phyloP scores from a whole-genome alignment of 2,113 vertebrate species.

The Proteles cristata region DNA sequence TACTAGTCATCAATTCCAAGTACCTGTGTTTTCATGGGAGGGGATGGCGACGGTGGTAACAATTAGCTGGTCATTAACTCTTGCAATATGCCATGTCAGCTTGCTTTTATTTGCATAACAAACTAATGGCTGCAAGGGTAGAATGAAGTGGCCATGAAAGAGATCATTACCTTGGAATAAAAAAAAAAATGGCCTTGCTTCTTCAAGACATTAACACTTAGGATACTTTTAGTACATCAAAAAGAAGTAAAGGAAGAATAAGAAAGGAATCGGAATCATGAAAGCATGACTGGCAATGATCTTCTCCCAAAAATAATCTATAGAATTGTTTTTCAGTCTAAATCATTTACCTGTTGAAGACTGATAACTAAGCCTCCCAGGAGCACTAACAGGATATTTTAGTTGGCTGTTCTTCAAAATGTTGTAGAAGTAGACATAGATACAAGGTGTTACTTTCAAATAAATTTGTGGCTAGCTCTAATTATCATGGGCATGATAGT shows the following conservation, averaged over 20 bases:
- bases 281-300: background rate
- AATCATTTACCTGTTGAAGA: background rate
- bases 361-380: background rate
- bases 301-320: background rate
- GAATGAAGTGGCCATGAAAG: background rate
- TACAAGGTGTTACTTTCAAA: background rate
- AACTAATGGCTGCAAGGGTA: background rate
- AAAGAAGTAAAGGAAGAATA: background rate
- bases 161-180: background rate
- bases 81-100: background rate
- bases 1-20: background rate
- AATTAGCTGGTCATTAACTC: conserved; percentile 30
- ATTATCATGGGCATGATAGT: background rate
- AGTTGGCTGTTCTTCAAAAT: background rate
- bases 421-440: background rate
- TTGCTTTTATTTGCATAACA: background rate
- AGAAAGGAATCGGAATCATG: background rate
- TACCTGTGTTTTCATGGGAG: conserved; percentile 3
- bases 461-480: background rate
- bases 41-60: background rate
- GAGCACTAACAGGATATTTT: background rate
- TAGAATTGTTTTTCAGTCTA: background rate
- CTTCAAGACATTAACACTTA: background rate
- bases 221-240: background rate
- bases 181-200: conserved; percentile 47